Evolutionary conservation across 2,888 invertebrate genomes (phyloP).

Genomic region (Lochmaea capreae): DNA sequence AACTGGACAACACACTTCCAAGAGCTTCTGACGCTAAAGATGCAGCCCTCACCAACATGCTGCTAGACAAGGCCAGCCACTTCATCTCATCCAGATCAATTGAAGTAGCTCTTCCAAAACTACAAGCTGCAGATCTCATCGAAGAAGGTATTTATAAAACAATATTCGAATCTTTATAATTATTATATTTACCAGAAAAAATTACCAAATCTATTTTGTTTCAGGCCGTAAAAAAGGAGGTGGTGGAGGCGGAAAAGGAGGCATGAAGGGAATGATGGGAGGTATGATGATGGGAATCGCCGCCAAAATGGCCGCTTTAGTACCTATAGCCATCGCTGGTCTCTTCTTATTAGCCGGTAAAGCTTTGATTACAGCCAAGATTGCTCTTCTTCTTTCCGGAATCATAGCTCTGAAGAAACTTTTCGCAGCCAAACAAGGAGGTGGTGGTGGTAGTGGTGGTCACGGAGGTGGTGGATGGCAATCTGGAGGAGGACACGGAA

Average conservation of each 20-base stretch:
- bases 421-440: constrained; percentile 74
- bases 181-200: neutral
- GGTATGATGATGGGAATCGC: constrained; percentile 92
- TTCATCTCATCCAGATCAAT: constrained; percentile 81
- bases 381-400: constrained; percentile 82
- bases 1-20: constrained; percentile 76
- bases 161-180: neutral
- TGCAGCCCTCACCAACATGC: constrained; percentile 74
- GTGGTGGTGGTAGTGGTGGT: constrained; percentile 66
- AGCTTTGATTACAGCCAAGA: constrained; percentile 83
- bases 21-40: constrained; percentile 76
- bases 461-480: constrained; percentile 67
- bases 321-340: constrained; percentile 83
- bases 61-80: constrained; percentile 77
- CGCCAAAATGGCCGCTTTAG: constrained; percentile 85
- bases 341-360: constrained; percentile 87
- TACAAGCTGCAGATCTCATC: constrained; percentile 69
- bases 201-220: constrained; percentile 28
- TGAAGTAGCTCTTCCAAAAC: constrained; percentile 80
- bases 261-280: constrained; percentile 91
- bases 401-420: constrained; percentile 87
- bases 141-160: constrained; percentile 75
- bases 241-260: constrained; percentile 68
- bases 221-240: constrained; percentile 64
- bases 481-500: constrained; percentile 54